Evolutionary conservation across 2,113 vertebrate genomes (phyloP).

Genomic region (Harpagus bidentatus): DNA sequence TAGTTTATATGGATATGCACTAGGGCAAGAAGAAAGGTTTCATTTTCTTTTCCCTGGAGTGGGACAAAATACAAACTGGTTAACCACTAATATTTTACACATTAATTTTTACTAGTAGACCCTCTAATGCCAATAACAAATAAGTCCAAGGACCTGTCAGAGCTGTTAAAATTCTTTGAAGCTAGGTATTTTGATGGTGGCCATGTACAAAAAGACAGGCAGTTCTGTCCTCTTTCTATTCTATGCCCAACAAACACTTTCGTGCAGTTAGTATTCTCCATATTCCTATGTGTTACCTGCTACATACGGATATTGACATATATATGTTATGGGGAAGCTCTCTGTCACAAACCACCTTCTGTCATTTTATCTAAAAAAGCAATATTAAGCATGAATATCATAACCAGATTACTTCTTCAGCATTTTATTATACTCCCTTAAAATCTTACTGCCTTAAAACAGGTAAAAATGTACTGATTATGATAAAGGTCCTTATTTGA

Average conservation of each 20-base stretch:
- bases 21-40: background rate
- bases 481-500: background rate
- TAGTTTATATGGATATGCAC: background rate
- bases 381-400: background rate
- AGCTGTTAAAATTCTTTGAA: background rate
- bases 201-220: fast-evolving
- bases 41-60: background rate
- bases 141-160: background rate
- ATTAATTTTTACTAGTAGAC: background rate
- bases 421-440: background rate
- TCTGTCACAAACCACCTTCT: background rate
- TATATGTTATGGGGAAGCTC: background rate
- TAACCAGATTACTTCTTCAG: background rate
- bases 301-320: background rate
- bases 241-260: background rate
- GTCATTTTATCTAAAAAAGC: background rate
- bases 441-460: background rate
- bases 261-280: background rate
- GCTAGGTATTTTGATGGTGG: background rate
- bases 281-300: background rate
- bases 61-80: background rate
- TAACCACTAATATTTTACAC: background rate
- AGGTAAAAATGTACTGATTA: background rate
- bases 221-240: background rate
- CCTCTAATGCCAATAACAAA: background rate